Evolutionary conservation across 1,140 invertebrate genomes (phyloP).

Genomic region (Mactra quadrangularis): DNA sequence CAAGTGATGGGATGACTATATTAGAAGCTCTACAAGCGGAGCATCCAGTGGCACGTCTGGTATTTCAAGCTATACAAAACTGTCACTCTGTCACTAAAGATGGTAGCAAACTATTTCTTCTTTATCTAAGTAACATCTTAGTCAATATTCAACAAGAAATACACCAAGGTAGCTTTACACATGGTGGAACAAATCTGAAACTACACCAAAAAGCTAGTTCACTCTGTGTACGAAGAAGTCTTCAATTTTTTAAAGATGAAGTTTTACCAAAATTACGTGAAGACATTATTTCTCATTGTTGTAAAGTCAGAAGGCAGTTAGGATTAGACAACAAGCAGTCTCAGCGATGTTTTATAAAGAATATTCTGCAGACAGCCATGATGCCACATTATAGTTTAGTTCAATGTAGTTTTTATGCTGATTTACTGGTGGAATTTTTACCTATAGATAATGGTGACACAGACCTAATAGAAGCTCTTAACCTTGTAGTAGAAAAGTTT

Average conservation of each 20-base stretch:
- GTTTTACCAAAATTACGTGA: slow-evolving; percentile 1
- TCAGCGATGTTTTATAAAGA: not conserved
- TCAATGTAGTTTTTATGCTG: slow-evolving; percentile 3
- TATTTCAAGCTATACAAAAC: slow-evolving; percentile 44
- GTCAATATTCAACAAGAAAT: slow-evolving; percentile 44
- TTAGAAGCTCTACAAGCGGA: slow-evolving; percentile 63
- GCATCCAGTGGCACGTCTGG: slow-evolving; percentile 69
- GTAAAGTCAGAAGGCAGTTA: not conserved
- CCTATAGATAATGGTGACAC: not conserved
- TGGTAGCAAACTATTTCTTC: slow-evolving; percentile 71
- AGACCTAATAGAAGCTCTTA: not conserved
- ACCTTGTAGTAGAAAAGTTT: slow-evolving; percentile 28
- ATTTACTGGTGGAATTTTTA: slow-evolving; percentile 8
- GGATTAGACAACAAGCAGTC: not conserved
- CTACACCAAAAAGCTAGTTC: not conserved
- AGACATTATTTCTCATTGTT: not conserved
- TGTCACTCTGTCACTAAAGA: slow-evolving; percentile 52
- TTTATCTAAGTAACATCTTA: slow-evolving; percentile 66
- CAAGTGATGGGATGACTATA: slow-evolving; percentile 68
- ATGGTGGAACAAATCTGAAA: not conserved
- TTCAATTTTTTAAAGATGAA: not conserved
- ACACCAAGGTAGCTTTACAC: slow-evolving; percentile 5
- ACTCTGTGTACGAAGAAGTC: not conserved
- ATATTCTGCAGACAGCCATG: slow-evolving; percentile 1
- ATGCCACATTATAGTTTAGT: slow-evolving; percentile 39